Base-by-base conservation (phyloP, 2,888 invertebrate species). In the Eristalinus sepulchralis region DNA sequence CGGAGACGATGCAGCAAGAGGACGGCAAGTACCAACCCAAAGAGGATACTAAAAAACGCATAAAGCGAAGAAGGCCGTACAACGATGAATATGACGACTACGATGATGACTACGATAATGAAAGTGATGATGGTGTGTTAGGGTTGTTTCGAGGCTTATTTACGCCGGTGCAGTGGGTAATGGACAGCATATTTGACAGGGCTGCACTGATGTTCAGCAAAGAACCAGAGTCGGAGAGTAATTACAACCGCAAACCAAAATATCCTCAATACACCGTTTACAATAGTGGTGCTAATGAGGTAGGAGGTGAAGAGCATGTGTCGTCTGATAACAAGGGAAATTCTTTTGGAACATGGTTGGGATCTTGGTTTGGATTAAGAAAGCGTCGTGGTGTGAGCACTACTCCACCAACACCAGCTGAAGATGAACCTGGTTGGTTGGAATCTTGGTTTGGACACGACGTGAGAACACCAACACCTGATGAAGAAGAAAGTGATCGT, bases 391-490 rank as follows among this genome's bases (percentile, higher is more conserved):
- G 90, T 77, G 89, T 89, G 31, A 90, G 89, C 79, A 90, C 90
- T 34, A 90, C 90, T 27, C 27, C 27, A 13, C 89, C 89, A 4
- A 80, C 88, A 39, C 85, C 88, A 1, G 10, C 77, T 24, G 82
- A 88, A n/a, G 89, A 89, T 24, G 83, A 89, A 24, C 71, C 89
- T 2, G 89, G 91, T 34, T 92, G 92, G 92, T 88, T 92, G 66
- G 90, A 90, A n/a, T 90, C 91, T 0, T 91, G 90, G 91, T 91
- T 92, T 79, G 90, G 89, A 6, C 89, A 89, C 77, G 91, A 91
- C 57, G 89, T 88, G 13, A 88, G 89, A 6, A 89, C 89, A 53
- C 63, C 89, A 4, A 47, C 89, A 1, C 89, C 89, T 5, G 47
- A 62, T 39, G 89, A 89, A 27, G 88, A 89, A 34, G 89, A 90